phyloP scores from a whole-genome alignment of 2,113 vertebrate genomes.

The Anguilla rostrata region DNA sequence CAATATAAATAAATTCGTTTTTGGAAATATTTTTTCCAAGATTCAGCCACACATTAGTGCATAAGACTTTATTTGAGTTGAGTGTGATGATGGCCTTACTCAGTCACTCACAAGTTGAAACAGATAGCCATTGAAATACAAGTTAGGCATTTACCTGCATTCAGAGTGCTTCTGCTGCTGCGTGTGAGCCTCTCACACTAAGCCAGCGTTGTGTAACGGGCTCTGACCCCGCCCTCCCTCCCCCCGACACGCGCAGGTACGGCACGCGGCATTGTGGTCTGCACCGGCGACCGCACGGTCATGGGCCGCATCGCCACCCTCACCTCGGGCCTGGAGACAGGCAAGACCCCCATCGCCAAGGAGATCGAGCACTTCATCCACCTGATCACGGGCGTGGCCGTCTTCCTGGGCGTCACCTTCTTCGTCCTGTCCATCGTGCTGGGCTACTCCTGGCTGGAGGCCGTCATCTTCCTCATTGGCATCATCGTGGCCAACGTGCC shows the following conservation, averaged over 20 bases:
- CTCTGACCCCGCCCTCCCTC: no score
- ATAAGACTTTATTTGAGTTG: no score
- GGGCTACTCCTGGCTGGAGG: conserved; percentile 84
- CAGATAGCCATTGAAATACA: no score
- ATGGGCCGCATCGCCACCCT: conserved; percentile 91
- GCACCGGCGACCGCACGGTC: conserved; percentile 84
- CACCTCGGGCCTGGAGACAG: conserved; percentile 85
- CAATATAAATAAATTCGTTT: no score
- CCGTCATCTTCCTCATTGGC: conserved; percentile 91
- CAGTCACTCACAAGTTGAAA: no score
- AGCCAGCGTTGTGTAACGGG: no score
- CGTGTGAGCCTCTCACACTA: no score
- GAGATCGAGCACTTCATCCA: conserved; percentile 94
- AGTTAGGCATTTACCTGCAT: no score
- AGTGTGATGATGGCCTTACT: no score
- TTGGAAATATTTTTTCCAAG: no score
- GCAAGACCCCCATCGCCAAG: conserved; percentile 87
- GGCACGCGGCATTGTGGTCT: conserved; percentile 83
- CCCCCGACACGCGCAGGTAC: conserved; percentile 65
- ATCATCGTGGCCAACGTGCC: conserved; percentile 92
- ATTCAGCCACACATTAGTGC: no score
- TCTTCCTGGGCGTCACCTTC: conserved; percentile 82
- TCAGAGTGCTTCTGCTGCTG: no score
- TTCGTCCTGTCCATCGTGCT: conserved; percentile 82
- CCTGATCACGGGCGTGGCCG: conserved; percentile 87